A percentile compares a stretch with the other conserved stretches of the same genome.
phyloP scores from a whole-genome alignment of 2,797 vertebrate genomes.

The Strix occidentalis region DNA sequence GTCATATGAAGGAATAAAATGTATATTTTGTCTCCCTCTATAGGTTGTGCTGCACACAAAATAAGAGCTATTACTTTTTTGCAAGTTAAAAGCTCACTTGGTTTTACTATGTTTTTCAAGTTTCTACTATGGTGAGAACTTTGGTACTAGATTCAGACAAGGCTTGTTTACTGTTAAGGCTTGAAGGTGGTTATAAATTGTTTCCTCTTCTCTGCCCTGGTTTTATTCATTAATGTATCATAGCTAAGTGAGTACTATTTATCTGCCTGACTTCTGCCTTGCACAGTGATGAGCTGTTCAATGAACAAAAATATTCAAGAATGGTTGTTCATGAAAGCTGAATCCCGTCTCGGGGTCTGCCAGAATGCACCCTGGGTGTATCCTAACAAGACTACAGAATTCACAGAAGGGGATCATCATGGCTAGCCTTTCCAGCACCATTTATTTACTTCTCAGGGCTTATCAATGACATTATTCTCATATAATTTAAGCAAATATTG shows the following conservation, averaged over 20 bases:
- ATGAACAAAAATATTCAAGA: background rate
- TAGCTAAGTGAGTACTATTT: background rate
- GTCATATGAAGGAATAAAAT: background rate
- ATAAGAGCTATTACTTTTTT: background rate
- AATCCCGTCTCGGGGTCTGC: background rate
- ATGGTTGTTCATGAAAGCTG: background rate
- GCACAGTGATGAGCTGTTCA: background rate
- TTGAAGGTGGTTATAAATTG: background rate
- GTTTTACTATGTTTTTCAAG: background rate
- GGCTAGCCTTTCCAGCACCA: background rate
- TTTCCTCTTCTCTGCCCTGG: background rate
- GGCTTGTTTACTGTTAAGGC: background rate
- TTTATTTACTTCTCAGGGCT: background rate
- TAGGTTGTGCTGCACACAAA: background rate
- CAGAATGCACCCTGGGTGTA: fast-evolving
- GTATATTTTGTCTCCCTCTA: background rate
- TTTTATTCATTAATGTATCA: background rate
- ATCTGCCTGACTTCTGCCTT: background rate
- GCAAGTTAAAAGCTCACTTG: background rate
- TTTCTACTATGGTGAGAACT: background rate
- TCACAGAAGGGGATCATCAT: background rate
- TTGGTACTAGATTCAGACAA: background rate
- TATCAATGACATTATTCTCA: background rate
- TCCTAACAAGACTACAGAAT: background rate
- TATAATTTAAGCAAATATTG: background rate